Evolutionary conservation across 1,140 invertebrate genomes (phyloP).

Genomic region (Heliconius eleuchia): DNA sequence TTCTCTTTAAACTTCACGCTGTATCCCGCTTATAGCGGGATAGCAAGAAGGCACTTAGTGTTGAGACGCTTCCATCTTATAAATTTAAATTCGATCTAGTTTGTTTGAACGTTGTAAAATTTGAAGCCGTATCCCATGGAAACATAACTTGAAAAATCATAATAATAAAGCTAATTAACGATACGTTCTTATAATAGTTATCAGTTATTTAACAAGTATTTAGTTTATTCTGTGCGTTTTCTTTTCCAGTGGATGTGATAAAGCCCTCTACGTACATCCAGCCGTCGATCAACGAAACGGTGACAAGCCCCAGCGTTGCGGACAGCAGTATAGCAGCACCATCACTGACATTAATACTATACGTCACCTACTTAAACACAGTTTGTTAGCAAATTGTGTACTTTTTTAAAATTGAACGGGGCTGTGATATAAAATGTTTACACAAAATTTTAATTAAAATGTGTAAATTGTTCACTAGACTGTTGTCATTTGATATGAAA

Average conservation of each 20-base stretch:
- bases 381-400: slow-evolving; percentile 38
- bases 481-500: slow-evolving; percentile 23
- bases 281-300: slow-evolving; percentile 51
- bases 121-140: too few relatives aligned
- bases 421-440: slow-evolving; percentile 74
- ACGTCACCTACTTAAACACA: slow-evolving; percentile 20
- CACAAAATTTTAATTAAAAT: slow-evolving; percentile 31
- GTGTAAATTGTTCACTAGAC: slow-evolving; percentile 40
- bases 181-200: too few relatives aligned
- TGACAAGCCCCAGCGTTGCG: slow-evolving; percentile 43
- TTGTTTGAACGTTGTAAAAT: too few relatives aligned
- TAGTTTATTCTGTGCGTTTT: slow-evolving; percentile 3
- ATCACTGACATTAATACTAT: slow-evolving; percentile 21
- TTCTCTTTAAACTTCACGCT: too few relatives aligned
- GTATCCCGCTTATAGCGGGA: too few relatives aligned
- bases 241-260: slow-evolving; percentile 64
- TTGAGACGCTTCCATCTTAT: too few relatives aligned
- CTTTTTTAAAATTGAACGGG: slow-evolving; percentile 50
- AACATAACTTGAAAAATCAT: too few relatives aligned
- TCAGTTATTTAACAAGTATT: too few relatives aligned
- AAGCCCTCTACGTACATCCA: slow-evolving; percentile 24
- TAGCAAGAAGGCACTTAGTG: too few relatives aligned
- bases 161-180: too few relatives aligned
- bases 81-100: too few relatives aligned
- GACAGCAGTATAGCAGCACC: slow-evolving; percentile 28